These are phyloP conservation scores for Agriopis leucophaearia DNA, from an alignment of 2,888 invertebrate species.

Conservation along the genomic window DNA sequence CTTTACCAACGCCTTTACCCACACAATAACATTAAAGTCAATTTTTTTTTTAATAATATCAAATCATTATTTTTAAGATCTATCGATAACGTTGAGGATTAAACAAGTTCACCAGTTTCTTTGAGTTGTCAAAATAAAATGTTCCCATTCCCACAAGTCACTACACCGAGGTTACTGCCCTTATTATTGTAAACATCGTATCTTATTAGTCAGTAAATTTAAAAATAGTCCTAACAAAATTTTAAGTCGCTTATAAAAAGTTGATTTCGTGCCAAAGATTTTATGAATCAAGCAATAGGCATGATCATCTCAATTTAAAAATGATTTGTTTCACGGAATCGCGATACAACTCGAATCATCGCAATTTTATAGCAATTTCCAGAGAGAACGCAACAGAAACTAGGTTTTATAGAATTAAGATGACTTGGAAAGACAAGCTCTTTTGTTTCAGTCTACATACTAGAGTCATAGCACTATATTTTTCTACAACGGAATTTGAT, in stretches of 20 bases:
- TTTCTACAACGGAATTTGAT: slow-evolving; percentile 10
- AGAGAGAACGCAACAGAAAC: slow-evolving; percentile 41
- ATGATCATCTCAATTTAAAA: slow-evolving; percentile 26
- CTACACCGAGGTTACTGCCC: slow-evolving; percentile 62
- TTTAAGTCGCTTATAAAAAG: slow-evolving; percentile 29
- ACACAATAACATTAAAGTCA: neutral
- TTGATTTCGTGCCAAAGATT: slow-evolving; percentile 51
- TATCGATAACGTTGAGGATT: neutral
- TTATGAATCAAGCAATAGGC: slow-evolving; percentile 36
- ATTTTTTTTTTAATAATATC: neutral
- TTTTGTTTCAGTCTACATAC: slow-evolving; percentile 41
- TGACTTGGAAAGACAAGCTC: slow-evolving; percentile 48
- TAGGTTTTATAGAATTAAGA: slow-evolving; percentile 47
- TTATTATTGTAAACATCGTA: slow-evolving; percentile 61
- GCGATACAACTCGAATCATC: slow-evolving; percentile 49
- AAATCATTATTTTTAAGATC: neutral
- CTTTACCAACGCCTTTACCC: neutral
- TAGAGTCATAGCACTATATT: slow-evolving; percentile 30
- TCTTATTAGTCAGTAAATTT: slow-evolving; percentile 58
- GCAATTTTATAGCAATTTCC: slow-evolving; percentile 56
- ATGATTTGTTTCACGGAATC: slow-evolving; percentile 38
- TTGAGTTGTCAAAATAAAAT: slow-evolving; percentile 35
- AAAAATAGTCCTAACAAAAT: slow-evolving; percentile 58
- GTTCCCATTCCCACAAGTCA: slow-evolving; percentile 27
- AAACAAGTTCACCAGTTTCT: slow-evolving; percentile 27